These are phyloP conservation scores for Aphelocoma coerulescens DNA, from an alignment of 2,113 vertebrate species.

Conservation along the genomic window DNA sequence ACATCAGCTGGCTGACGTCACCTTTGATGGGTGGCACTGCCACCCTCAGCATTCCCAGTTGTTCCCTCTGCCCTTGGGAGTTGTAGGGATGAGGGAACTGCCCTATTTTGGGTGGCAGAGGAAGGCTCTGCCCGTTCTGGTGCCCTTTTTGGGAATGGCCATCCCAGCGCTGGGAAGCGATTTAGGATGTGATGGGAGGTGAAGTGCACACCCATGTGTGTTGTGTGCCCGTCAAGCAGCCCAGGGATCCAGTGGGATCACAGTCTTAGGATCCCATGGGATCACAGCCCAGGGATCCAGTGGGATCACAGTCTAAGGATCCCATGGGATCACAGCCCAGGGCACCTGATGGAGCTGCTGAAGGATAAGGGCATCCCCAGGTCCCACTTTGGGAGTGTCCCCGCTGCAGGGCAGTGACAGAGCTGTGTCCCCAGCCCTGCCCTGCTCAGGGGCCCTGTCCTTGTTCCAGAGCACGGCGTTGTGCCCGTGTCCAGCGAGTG, in stretches of 20 bases:
- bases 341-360: neutral
- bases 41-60: neutral
- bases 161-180: accelerated
- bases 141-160: neutral
- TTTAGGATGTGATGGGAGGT: accelerated
- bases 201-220: accelerated
- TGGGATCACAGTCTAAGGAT: neutral
- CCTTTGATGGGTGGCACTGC: neutral
- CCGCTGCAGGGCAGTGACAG: accelerated
- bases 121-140: neutral
- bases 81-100: no score
- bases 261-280: neutral
- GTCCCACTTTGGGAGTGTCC: accelerated
- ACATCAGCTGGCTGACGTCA: neutral
- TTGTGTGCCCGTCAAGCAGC: accelerated
- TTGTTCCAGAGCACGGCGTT: conserved; percentile 85
- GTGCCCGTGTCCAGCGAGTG: conserved; percentile 89
- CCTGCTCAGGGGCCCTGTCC: neutral
- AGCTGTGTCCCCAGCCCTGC: neutral
- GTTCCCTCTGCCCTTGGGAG: neutral
- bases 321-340: neutral
- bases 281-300: accelerated
- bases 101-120: neutral
- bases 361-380: accelerated
- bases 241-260: neutral